Evolutionary conservation across 1,140 invertebrate species (phyloP).

Genomic region (Eueides isabella): DNA sequence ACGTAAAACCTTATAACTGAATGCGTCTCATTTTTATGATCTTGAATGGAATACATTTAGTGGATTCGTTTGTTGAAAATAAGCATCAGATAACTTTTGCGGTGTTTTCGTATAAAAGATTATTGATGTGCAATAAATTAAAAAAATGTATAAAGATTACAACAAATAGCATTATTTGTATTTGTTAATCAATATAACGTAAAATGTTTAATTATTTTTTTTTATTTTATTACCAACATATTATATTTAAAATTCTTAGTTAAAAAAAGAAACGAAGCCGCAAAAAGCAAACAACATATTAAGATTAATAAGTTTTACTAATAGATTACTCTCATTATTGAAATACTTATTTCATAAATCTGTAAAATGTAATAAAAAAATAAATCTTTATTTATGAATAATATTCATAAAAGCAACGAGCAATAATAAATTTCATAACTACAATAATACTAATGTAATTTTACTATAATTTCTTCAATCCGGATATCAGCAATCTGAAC

Average conservation of each 20-base stretch:
- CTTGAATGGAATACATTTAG: conserved; percentile 68
- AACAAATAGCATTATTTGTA: too few relatives aligned
- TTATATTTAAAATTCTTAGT: too few relatives aligned
- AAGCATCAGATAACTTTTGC: conserved; percentile 58
- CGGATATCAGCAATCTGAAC: conserved; percentile 30
- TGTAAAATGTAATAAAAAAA: too few relatives aligned
- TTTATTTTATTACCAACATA: too few relatives aligned
- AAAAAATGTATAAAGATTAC: too few relatives aligned
- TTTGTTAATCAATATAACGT: too few relatives aligned
- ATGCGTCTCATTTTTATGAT: conserved; percentile 61
- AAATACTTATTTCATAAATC: not conserved
- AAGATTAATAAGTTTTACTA: too few relatives aligned
- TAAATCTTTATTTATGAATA: too few relatives aligned
- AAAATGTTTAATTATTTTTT: too few relatives aligned
- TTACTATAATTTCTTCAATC: conserved; percentile 15
- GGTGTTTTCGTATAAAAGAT: not conserved
- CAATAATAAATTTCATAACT: not conserved
- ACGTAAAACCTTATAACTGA: conserved; percentile 69
- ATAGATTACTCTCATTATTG: not conserved
- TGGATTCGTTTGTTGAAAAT: conserved; percentile 63
- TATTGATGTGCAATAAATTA: not conserved
- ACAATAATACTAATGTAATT: conserved; percentile 13
- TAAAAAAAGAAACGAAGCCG: too few relatives aligned
- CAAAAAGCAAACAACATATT: too few relatives aligned
- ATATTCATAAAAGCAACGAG: not conserved